Percentiles rank a stretch among this genome's conserved stretches.
phyloP scores from a whole-genome alignment of 2,888 invertebrate genomes.

The Celastrina argiolus region DNA sequence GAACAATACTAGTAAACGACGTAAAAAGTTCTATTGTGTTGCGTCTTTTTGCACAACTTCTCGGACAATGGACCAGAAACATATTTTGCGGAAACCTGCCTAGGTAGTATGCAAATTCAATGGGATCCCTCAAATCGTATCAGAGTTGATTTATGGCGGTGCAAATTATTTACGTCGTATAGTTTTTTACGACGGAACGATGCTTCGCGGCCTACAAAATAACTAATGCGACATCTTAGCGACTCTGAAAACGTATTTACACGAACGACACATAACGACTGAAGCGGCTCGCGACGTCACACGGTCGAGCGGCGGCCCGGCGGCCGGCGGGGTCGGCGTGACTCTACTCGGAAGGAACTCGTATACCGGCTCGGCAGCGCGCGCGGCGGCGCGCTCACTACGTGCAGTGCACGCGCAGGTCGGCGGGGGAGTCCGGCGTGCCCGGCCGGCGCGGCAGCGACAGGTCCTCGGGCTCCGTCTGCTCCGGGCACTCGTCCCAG shows the following conservation, averaged over 20 bases:
- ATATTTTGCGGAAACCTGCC: constrained; percentile 61
- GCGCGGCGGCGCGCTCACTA: constrained; percentile 50
- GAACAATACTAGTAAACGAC: constrained; percentile 67
- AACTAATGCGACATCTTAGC: not conserved
- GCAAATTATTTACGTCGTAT: constrained; percentile 42
- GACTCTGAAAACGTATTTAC: constrained; percentile 13
- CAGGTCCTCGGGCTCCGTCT: constrained; percentile 94
- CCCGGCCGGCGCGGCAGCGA: constrained; percentile 81
- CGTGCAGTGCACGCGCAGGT: constrained; percentile 72
- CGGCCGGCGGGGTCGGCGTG: constrained; percentile 40
- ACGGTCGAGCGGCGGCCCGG: constrained; percentile 32
- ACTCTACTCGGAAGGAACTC: constrained; percentile 83
- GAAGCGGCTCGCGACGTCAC: too few relatives aligned
- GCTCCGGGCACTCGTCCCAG: constrained; percentile 83
- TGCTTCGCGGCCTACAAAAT: not conserved
- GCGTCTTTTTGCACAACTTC: constrained; percentile 56
- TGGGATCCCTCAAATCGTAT: constrained; percentile 69
- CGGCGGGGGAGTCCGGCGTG: constrained; percentile 72
- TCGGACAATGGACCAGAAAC: constrained; percentile 65
- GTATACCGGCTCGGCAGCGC: constrained; percentile 81
- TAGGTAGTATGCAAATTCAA: constrained; percentile 71
- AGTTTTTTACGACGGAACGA: not conserved
- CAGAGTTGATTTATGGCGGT: constrained; percentile 58
- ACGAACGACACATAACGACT: constrained; percentile 1
- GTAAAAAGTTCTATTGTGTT: constrained; percentile 69